Evolutionary conservation across 1,140 invertebrate genomes (phyloP).

Genomic region (Mamestra configurata): DNA sequence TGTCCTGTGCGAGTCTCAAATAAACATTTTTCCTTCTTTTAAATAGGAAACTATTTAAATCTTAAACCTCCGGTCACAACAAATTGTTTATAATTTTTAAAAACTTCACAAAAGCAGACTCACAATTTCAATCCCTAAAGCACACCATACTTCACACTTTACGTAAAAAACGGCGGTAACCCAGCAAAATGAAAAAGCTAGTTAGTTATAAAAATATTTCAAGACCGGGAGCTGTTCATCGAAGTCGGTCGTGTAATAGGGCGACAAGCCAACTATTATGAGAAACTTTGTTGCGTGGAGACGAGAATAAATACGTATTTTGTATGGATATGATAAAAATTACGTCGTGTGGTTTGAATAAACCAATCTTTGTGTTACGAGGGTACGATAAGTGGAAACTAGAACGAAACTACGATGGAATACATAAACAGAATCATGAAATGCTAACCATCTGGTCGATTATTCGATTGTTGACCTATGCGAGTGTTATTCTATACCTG

Average conservation of each 20-base stretch:
- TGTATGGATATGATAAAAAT: slow-evolving; percentile 32
- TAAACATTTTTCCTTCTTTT: no score
- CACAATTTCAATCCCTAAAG: slow-evolving; percentile 22
- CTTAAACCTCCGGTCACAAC: no score
- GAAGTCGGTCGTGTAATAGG: slow-evolving; percentile 56
- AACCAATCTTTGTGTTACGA: neutral
- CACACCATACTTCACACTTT: slow-evolving; percentile 13
- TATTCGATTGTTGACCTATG: no score
- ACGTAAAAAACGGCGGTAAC: slow-evolving; percentile 37
- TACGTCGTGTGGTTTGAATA: neutral
- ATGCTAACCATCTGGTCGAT: no score
- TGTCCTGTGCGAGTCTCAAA: no score
- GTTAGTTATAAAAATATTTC: slow-evolving; percentile 52
- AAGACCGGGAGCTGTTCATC: slow-evolving; percentile 21
- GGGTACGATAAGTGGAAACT: neutral
- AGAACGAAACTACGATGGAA: neutral
- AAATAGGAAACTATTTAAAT: no score
- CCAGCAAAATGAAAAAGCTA: slow-evolving; percentile 45
- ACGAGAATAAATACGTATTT: slow-evolving; percentile 40
- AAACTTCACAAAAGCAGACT: neutral
- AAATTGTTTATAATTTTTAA: neutral
- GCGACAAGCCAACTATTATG: slow-evolving; percentile 62
- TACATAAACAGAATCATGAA: no score
- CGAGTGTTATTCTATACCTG: no score
- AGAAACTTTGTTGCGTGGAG: slow-evolving; percentile 57